Evolutionary conservation across 2,888 invertebrate species (phyloP).

Genomic region (Lapara coniferarum): DNA sequence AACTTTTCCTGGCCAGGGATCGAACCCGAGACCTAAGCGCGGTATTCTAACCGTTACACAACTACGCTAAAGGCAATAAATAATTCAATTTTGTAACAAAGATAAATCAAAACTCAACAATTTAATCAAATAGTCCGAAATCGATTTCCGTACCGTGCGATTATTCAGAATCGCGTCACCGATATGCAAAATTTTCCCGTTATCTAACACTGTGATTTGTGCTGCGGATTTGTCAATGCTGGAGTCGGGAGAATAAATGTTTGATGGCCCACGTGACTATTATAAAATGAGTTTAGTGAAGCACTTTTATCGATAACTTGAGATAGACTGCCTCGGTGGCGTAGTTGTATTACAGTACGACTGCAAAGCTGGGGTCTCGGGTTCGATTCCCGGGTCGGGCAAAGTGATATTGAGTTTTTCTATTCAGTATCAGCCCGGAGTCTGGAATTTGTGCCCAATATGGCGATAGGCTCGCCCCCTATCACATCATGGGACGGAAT

Average conservation of each 20-base stretch:
- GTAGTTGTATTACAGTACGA: no score
- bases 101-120: conserved; percentile 9
- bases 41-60: neutral
- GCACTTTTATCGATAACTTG: neutral
- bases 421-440: no score
- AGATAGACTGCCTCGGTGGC: no score
- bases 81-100: neutral
- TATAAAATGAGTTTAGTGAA: conserved; percentile 2
- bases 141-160: conserved; percentile 5
- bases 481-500: no score
- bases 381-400: no score
- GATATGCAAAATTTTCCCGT: conserved; percentile 19
- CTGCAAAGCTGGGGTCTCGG: no score
- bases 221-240: conserved; percentile 16
- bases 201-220: conserved; percentile 21
- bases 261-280: neutral
- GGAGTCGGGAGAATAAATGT: conserved; percentile 6
- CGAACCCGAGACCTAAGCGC: no score
- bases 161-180: conserved; percentile 9
- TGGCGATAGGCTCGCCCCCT: no score
- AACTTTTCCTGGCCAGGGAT: no score
- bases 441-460: no score
- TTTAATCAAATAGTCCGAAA: conserved; percentile 5
- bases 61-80: neutral
- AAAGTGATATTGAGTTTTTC: no score